Evolutionary conservation across 2,113 vertebrate genomes (phyloP), one percentile per base, ranked within the genome.

Genomic region (Pseudolaguvia tuberculata): DNA sequence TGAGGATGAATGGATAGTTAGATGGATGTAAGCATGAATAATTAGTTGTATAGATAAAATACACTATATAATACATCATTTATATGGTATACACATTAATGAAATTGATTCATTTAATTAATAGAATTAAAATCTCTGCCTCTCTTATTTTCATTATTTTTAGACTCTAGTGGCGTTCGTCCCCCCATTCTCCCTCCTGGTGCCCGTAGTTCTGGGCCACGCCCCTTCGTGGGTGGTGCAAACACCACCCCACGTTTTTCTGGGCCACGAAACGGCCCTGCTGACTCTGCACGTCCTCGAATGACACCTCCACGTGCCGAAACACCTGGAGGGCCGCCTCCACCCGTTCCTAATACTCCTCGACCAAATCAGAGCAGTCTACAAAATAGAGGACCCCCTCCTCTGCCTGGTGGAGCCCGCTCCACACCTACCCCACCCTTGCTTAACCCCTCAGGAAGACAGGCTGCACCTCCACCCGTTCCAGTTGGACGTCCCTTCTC

Each of bases 271-370:
- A 86, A 78, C 72, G 77, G 79, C 1, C 84, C 79, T 42, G 87
- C 89, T 0, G 94, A 95, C 76, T 85, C 86, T 2, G 92, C 91
- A 42, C 91, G 89, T 76, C 90, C 81, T 55, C 91, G 93, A 9
- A 77, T 92, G 65, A 89, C 79, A 35, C 86, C 90, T 18, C 73
- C 90, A 1, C 93, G 90, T 77, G 89, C 90, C 2, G 95, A 95
- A 27, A 86, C 80, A 61, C 75, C 85, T 0, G 87, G 83, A 45
- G 84, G 84, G 0, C 87, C 87, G 0, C 91, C 75, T 82, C 95
- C 94, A 3, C 93, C 95, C 0, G 86, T 96, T 6, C 95, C 94
- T 48, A 97, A 83, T 71, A 93, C 93, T 0, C 95, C 94, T 0
- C 87, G 95, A 13, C 95, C 94, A 9, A 21, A 79, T 42, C 87